Conservation (phyloP, 2,113 vertebrate genomes). For the Gasterosteus nipponicus region DNA sequence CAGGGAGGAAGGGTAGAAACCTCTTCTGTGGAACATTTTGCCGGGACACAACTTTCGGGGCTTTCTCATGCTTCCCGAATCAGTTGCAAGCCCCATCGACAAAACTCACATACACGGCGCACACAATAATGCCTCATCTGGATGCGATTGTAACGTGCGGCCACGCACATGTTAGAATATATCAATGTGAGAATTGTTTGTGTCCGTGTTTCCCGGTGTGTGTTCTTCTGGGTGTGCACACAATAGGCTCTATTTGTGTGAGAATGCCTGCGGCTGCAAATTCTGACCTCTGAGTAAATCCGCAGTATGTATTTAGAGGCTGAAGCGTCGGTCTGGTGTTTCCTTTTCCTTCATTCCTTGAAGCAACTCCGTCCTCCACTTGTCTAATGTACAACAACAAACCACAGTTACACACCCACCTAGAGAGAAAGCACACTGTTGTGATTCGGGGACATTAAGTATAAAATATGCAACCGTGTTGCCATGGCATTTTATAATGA, state of each 20-base stretch:
- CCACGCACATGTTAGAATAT: conserved; percentile 53
- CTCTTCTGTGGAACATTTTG: conserved; percentile 18
- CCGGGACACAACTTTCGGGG: conserved; percentile 46
- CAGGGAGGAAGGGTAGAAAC: conserved; percentile 8
- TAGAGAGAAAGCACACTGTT: neutral
- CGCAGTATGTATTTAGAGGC: conserved; percentile 58
- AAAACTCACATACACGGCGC: neutral
- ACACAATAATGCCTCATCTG: conserved; percentile 46
- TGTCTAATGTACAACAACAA: conserved; percentile 4
- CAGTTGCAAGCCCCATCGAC: conserved; percentile 10
- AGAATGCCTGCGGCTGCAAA: conserved; percentile 65
- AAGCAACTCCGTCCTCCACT: conserved; percentile 22
- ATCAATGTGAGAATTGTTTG: conserved; percentile 46
- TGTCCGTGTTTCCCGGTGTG: conserved; percentile 25
- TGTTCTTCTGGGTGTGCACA: conserved; percentile 47
- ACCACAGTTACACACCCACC: neutral
- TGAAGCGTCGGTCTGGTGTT: conserved; percentile 38
- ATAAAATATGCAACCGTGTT: too few species aligned
- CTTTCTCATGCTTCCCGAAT: conserved; percentile 29
- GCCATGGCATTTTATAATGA: neutral
- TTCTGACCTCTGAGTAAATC: conserved; percentile 49
- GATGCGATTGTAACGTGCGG: conserved; percentile 56
- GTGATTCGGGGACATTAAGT: neutral
- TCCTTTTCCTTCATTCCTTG: conserved; percentile 39
- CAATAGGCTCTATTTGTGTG: conserved; percentile 63